Base-by-base conservation (phyloP, 2,888 invertebrate species). In the Sarcophaga variegata region DNA sequence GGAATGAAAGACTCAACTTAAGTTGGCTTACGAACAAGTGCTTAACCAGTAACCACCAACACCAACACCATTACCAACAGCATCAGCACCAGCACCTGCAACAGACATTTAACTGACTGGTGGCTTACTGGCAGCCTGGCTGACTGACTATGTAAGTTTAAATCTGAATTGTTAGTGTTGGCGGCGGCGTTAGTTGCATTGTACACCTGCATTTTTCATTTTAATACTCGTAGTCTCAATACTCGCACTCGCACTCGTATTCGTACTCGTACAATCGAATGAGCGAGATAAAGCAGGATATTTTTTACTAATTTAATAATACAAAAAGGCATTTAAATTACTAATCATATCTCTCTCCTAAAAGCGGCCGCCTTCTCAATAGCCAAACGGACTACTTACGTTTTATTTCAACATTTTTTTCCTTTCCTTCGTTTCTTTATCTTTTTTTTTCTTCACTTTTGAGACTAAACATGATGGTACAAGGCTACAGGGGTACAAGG, bases 261-360 rank as follows among this genome's bases (percentile, higher is more conserved):
- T 81, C 84, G 79, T 77, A 82, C 74, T 85, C 83, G 83, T 37
- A 37, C 37, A 71, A 54, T 54, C 54, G 54, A 54, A 54, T 54
- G 54, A 54, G 17, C 76, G 83, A 81, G 87, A 83, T 87, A 86
- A 83, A 76, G 85, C 85, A 84, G 91, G 91, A 91, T 92, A 92
- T 92, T 54, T 49, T 54, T 92, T 92, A 92, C 92, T 92, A 92
- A 92, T 92, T 92, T 92, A 92, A 92, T 93, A 93, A 92, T 92
- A 92, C 92, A 92, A 93, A 93, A 92, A 37, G 92, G 92, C 93
- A 92, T 93, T 92, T 92, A 93, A 92, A 92, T 92, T 92, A 92
- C 93, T 92, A 92, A 92, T 92, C 93, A 92, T 91, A 93, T 92
- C 92, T 91, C 92, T 91, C 92, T 91, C 89, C 89, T 90, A 90